A percentile compares a stretch with the other conserved stretches of the same genome.
Evolutionary conservation across 2,888 invertebrate genomes (phyloP).

Genomic region (Fragum sueziense): DNA sequence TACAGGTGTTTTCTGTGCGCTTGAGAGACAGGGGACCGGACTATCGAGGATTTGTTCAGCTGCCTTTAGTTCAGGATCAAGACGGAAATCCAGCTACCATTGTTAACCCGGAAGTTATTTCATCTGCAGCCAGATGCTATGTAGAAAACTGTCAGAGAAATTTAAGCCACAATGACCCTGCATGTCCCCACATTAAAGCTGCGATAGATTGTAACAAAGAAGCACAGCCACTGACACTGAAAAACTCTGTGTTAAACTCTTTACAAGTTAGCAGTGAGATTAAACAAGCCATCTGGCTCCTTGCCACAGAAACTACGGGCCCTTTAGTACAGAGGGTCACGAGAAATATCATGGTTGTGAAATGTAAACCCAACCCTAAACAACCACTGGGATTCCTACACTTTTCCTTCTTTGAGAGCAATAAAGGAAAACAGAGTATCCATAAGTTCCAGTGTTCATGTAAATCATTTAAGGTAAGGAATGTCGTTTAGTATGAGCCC

Average conservation of each 20-base stretch:
- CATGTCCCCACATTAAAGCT: slow-evolving; percentile 87
- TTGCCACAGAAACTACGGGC: slow-evolving; percentile 85
- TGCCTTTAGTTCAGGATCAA: slow-evolving; percentile 81
- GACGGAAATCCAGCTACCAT: slow-evolving; percentile 79
- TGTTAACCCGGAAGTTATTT: slow-evolving; percentile 77
- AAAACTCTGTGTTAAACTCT: slow-evolving; percentile 86
- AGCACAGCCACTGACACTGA: slow-evolving; percentile 86
- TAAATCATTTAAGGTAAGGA: slow-evolving; percentile 84
- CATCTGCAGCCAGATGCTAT: slow-evolving; percentile 80
- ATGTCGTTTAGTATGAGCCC: too few relatives aligned
- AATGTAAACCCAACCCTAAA: slow-evolving; percentile 87
- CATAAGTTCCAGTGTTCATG: slow-evolving; percentile 86
- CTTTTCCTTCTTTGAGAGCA: slow-evolving; percentile 85
- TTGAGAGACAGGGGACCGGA: slow-evolving; percentile 88
- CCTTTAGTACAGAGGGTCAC: slow-evolving; percentile 88
- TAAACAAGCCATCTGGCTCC: slow-evolving; percentile 86
- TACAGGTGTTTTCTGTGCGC: slow-evolving; percentile 87
- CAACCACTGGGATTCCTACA: slow-evolving; percentile 89
- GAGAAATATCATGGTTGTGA: slow-evolving; percentile 88
- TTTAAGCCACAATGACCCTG: slow-evolving; percentile 60
- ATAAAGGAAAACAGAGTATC: slow-evolving; percentile 80
- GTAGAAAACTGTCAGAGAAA: slow-evolving; percentile 80
- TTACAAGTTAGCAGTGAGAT: slow-evolving; percentile 86
- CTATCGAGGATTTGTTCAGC: slow-evolving; percentile 89
- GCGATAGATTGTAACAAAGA: slow-evolving; percentile 86